Conservation (phyloP, 2,113 vertebrate genomes). For the Phycodurus eques region DNA sequence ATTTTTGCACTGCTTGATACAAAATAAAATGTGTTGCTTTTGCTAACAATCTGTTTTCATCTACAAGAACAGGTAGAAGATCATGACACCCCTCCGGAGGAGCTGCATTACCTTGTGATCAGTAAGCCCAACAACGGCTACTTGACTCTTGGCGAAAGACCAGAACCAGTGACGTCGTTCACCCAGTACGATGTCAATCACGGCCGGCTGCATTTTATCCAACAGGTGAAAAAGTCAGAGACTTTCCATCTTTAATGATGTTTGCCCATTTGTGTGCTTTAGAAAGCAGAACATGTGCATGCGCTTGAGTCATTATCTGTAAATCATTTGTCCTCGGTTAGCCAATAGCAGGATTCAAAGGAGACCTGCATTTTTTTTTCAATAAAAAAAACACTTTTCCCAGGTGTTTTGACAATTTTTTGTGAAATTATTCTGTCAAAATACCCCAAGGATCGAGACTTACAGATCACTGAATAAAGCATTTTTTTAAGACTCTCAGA, state of each 20-base stretch:
- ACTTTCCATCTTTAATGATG: background rate
- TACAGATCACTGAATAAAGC: too few relatives aligned
- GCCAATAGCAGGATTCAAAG: too few relatives aligned
- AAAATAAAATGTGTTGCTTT: background rate
- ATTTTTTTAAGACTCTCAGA: too few relatives aligned
- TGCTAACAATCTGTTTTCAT: background rate
- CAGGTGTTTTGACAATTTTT: too few relatives aligned
- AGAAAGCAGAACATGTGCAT: too few relatives aligned
- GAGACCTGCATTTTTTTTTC: too few relatives aligned
- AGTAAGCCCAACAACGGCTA: slow-evolving; percentile 81
- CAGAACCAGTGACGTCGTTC: slow-evolving; percentile 76
- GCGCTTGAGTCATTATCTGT: too few relatives aligned
- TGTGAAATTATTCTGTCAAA: too few relatives aligned
- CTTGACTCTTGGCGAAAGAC: slow-evolving; percentile 73
- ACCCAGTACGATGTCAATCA: slow-evolving; percentile 84
- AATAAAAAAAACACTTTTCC: too few relatives aligned
- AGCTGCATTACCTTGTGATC: slow-evolving; percentile 81
- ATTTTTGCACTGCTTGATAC: background rate
- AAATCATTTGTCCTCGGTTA: too few relatives aligned
- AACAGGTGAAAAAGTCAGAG: slow-evolving; percentile 64
- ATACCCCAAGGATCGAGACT: too few relatives aligned
- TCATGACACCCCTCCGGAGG: slow-evolving; percentile 78
- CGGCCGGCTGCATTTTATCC: slow-evolving; percentile 79
- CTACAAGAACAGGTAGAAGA: slow-evolving; percentile 73
- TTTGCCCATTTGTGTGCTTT: background rate